Base-by-base conservation (phyloP, 30 jellyfish, hydroid and myxozoan species). In the Aurelia sp. region DNA sequence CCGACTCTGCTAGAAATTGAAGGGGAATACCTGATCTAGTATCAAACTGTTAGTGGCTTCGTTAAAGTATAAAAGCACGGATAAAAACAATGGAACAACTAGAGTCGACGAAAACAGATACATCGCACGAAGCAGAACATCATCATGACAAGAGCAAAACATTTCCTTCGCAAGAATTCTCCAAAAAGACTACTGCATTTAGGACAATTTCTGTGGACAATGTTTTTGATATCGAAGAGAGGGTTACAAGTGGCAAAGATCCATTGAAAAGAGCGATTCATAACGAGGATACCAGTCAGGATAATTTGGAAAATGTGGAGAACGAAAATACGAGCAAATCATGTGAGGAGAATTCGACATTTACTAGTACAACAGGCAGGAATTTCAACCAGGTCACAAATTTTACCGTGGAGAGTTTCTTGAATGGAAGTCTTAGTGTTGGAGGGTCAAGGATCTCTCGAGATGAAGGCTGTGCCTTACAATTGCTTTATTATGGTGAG, bases 11-110 rank as follows among this genome's bases (percentile, higher is more conserved):
- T 61, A 76, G 88, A 76, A 86, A 23, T 79, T 85, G 77, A 86
- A 76, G 96, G 89, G 94, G 94, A 85, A 85, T 74, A 74, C 94
- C 94, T 62, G 89, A 20, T 62, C 65, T 62, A 73, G 96, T 64
- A 55, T 86, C 87, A 76, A 31, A 73, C 88, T 86, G 88, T 76
- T 73, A 76, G 96, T 51, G 90, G 87, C 85, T 73, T 60, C 77
- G 27, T 69, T 65, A 19, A 22, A 64, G 69, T 73, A 86, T 73
- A 86, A 76, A 76, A 74, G 82, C 79, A 27, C 47, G 71, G 19
- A 50, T 30, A 52, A 51, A 58, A 58, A 86, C 88, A 76, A 86
- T 76, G 86, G 82, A 62, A 60, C 66, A 70, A 41, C 78, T 23
- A 0, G 86, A 59, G 57, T 35, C 53, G 47, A 50, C 11, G 16